Conservation (phyloP, 2,113 vertebrate genomes). For the Pyrgilauda ruficollis region DNA sequence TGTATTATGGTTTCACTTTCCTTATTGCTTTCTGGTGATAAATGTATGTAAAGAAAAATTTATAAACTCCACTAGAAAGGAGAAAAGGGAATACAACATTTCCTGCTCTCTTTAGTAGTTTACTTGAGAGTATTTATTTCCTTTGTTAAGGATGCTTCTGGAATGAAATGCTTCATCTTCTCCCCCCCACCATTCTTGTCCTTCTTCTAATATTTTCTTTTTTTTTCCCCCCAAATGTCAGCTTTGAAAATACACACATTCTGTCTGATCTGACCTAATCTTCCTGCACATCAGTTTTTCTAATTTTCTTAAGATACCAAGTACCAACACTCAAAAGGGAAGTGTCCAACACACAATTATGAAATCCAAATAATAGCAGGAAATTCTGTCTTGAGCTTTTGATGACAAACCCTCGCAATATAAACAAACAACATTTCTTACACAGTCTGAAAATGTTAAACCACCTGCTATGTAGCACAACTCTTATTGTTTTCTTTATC, state of each 20-base stretch:
- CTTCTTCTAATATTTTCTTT: background rate
- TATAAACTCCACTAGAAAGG: background rate
- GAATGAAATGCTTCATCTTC: background rate
- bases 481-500: background rate
- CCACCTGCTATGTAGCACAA: background rate
- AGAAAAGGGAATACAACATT: background rate
- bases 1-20: background rate
- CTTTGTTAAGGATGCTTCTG: background rate
- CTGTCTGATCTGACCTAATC: background rate
- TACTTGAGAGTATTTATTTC: background rate
- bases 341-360: background rate
- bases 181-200: background rate
- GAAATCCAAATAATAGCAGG: conserved; percentile 23
- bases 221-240: background rate
- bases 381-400: background rate
- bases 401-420: background rate
- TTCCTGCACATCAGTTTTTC: background rate
- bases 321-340: background rate
- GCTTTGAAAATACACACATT: background rate
- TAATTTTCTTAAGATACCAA: background rate
- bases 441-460: background rate
- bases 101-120: background rate
- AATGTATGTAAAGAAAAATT: background rate
- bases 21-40: background rate
- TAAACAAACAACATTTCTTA: background rate